Base-by-base conservation (phyloP, 2,113 vertebrate genomes). In the Chamaetylas fuelleborni region DNA sequence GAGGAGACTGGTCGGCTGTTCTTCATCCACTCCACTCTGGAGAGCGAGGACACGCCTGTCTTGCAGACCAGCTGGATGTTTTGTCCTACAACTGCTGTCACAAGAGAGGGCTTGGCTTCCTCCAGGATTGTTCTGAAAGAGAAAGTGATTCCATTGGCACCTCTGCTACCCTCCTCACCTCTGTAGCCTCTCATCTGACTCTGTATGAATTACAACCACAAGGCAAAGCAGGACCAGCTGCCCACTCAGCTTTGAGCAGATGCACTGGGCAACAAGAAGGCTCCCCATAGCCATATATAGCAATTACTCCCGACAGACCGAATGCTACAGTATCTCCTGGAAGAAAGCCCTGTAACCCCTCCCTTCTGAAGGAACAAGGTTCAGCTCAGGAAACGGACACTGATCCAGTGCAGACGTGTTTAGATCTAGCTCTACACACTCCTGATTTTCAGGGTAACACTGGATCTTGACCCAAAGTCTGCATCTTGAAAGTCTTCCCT, bases 41-140 rank as follows among this genome's bases (percentile, higher is more conserved):
- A 88, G 7, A 97, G 97, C 11, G 92, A 97, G 36, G 98, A 98
- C 15, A 95, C 45, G 4, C 92, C 97, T 3, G 97, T 97, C 45
- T 97, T 98, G 96, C 99, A 99, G 77, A 98, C 97, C 91, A 99
- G 97, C 62, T 98, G 98, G 18, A 98, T 97, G 2, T 93, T 97
- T 97, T 99, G 99, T 36, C 99, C 99, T 48, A 93, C 84, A 2
- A 86, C 80, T 18, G 98, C 98, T 84, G 99, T 98, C 92, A 99
- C 98, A 36, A 97, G 78, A 51, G 98, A 97, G 6, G 98, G 98
- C 91, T 98, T 98, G 2, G 76, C 86, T 96, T 98, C 98, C 43
- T 98, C 98, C 92, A 98, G 97, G 94, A 93, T 91, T 73, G 98
- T 70, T 96, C 98, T 98, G 89, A 96, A 89, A 98, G 86, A 96